Conservation (phyloP, 2,888 invertebrate genomes). For the Acanthopleura granulata region DNA sequence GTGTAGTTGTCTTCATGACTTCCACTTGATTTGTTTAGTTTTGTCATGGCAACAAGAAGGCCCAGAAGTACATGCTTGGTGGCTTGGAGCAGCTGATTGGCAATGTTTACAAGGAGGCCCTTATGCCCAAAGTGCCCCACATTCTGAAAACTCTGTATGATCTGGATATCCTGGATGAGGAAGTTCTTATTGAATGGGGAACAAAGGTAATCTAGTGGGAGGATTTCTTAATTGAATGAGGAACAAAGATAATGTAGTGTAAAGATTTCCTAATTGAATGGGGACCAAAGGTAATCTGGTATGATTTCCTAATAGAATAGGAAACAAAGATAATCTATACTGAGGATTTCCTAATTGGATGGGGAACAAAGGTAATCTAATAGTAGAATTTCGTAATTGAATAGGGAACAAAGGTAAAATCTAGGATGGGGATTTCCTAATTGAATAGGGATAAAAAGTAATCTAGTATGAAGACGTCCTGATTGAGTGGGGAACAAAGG, state of each 20-base stretch:
- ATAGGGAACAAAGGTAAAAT: background rate
- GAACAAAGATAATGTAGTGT: background rate
- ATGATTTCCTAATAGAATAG: too few species aligned
- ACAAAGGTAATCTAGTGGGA: constrained; percentile 79
- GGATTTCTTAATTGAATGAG: background rate
- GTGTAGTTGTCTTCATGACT: too few species aligned
- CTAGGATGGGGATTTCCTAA: too few species aligned
- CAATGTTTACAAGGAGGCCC: constrained; percentile 79
- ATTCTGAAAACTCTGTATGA: constrained; percentile 95
- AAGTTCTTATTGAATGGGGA: constrained; percentile 94
- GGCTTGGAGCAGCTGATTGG: constrained; percentile 92
- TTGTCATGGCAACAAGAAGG: constrained; percentile 69
- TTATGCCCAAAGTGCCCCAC: constrained; percentile 90
- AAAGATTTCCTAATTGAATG: too few species aligned
- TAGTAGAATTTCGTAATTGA: background rate
- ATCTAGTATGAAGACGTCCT: constrained; percentile 94
- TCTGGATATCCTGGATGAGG: constrained; percentile 93
- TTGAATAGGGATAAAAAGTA: too few species aligned
- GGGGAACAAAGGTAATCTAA: constrained; percentile 86
- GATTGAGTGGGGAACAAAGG: constrained; percentile 95
- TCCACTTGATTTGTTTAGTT: constrained; percentile 51
- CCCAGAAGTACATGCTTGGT: constrained; percentile 86
- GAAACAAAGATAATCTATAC: too few species aligned
- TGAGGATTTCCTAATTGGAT: constrained; percentile 93
- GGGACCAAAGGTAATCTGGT: too few species aligned